These are phyloP conservation scores for Arremon brunneinucha DNA, from an alignment of 2,797 vertebrate genomes.

Conservation along the genomic window DNA sequence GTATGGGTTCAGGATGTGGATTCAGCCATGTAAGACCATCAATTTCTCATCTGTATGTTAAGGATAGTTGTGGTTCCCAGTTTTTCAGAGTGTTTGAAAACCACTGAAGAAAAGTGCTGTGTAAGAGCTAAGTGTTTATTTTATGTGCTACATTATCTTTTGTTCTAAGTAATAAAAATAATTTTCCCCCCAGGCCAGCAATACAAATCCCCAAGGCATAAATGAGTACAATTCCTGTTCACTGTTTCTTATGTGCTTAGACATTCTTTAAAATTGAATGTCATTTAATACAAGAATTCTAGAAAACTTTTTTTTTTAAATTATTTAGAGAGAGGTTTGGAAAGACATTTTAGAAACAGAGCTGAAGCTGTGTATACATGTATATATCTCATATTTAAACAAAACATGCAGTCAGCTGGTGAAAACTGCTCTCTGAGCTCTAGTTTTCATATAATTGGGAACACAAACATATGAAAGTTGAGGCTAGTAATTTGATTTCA, in stretches of 20 bases:
- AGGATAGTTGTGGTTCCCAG: background rate
- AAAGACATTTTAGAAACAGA: background rate
- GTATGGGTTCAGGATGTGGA: background rate
- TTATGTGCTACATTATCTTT: background rate
- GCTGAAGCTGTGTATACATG: background rate
- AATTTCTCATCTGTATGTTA: background rate
- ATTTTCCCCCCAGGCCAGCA: accelerated
- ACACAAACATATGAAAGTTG: conserved; percentile 61
- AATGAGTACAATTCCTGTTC: background rate
- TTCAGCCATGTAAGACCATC: background rate
- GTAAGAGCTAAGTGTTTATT: background rate
- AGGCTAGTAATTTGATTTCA: conserved; percentile 59
- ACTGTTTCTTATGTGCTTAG: background rate
- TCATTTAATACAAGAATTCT: background rate
- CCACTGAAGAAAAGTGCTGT: background rate
- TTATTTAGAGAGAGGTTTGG: background rate
- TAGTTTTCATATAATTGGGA: conserved; percentile 61
- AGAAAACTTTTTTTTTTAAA: background rate
- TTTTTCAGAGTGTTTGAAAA: background rate
- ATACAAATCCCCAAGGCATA: background rate
- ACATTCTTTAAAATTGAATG: background rate
- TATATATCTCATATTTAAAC: conserved; percentile 10
- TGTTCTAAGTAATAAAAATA: conserved; percentile 11
- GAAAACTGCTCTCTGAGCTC: conserved; percentile 35
- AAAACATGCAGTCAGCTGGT: conserved; percentile 25